Conservation (phyloP, 2,797 vertebrate species). For the Staurois parvus region DNA sequence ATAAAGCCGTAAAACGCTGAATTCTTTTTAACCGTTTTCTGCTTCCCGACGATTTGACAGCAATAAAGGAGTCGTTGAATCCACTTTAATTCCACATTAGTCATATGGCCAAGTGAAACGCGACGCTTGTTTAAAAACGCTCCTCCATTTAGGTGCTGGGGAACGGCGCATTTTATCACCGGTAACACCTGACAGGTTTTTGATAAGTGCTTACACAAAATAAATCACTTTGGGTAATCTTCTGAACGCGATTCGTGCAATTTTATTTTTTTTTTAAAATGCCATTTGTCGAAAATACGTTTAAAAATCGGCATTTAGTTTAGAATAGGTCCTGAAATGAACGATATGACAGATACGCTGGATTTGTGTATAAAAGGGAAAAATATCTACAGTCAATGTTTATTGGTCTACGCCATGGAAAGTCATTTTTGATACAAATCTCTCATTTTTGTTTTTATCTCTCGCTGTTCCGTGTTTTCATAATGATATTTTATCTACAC, state of each 20-base stretch:
- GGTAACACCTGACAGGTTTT: constrained; percentile 21
- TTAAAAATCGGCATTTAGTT: constrained; percentile 3
- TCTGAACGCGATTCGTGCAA: background rate
- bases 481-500: too few relatives aligned
- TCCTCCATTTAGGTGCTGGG: background rate
- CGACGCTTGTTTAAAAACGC: constrained; percentile 36
- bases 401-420: constrained; percentile 9
- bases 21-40: constrained; percentile 27
- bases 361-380: background rate
- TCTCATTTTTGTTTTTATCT: background rate
- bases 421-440: background rate
- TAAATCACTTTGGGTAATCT: constrained; percentile 33
- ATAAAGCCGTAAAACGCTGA: constrained; percentile 37
- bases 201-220: constrained; percentile 23
- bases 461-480: too few relatives aligned
- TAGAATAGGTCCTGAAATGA: background rate
- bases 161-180: constrained; percentile 38
- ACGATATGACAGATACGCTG: background rate
- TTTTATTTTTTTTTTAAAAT: constrained; percentile 14
- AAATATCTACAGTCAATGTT: too few relatives aligned
- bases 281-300: constrained; percentile 23
- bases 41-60: constrained; percentile 25
- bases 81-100: constrained; percentile 57
- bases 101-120: constrained; percentile 49
- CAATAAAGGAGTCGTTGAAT: constrained; percentile 49